phyloP scores from a whole-genome alignment of 1,140 invertebrate genomes.

The Trichonephila inaurata region DNA sequence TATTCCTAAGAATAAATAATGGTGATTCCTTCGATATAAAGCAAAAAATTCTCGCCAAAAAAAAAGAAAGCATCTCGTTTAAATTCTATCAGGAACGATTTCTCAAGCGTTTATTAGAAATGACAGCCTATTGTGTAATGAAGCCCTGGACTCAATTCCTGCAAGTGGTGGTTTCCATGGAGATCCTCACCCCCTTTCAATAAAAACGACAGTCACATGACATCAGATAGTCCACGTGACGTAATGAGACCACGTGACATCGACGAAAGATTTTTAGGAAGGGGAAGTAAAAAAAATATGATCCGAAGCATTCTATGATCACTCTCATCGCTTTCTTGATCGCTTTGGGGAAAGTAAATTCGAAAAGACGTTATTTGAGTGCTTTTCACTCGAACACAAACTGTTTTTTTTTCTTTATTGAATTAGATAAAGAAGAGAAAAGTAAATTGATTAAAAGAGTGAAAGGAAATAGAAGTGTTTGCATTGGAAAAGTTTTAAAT shows the following conservation, averaged over 20 bases:
- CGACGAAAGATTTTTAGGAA: neutral
- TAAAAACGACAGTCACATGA: slow-evolving; percentile 30
- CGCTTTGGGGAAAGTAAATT: neutral
- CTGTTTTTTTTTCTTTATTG: neutral
- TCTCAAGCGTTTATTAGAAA: slow-evolving; percentile 31
- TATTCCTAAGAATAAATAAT: neutral
- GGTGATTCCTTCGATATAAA: slow-evolving; percentile 3
- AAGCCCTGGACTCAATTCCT: slow-evolving; percentile 6
- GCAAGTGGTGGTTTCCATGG: neutral
- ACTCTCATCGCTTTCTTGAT: neutral
- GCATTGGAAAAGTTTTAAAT: neutral
- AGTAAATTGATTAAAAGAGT: neutral
- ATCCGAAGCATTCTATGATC: neutral
- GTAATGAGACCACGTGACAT: slow-evolving; percentile 29
- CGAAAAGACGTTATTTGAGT: neutral
- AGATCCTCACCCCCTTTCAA: neutral
- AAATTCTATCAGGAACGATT: slow-evolving; percentile 29
- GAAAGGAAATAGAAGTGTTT: neutral
- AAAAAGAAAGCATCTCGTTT: slow-evolving; percentile 16
- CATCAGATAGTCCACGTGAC: slow-evolving; percentile 23
- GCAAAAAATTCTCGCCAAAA: neutral
- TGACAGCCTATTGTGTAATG: slow-evolving; percentile 30
- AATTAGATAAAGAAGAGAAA: neutral
- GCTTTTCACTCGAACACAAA: neutral
- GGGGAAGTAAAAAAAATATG: neutral